Evolutionary conservation across 2,888 invertebrate species (phyloP), one percentile per base, ranked within the genome.

Genomic region (Lithosia quadra): DNA sequence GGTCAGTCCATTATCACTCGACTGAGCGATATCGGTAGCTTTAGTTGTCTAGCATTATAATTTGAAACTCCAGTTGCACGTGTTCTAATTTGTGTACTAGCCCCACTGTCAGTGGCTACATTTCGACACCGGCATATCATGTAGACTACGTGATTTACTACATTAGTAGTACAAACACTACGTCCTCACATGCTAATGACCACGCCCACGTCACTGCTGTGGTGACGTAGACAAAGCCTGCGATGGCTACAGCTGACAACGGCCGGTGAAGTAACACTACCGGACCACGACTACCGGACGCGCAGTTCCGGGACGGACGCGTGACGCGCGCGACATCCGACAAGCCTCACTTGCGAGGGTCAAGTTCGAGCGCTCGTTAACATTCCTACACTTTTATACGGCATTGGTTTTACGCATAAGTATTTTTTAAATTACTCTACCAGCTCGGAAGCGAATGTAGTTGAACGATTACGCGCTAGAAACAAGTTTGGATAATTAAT

Each of bases 301-400:
- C 18, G 13, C n/a, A 55, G 53, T 63, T 63, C 63, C 63, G 63
- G 53, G 15, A 15, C 63, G 21, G n/a, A 63, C 55, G 24, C 36
- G 34, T 57, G 36, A 58, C 57, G 49, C n/a, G 64, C 18, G 36
- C 24, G 33, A 55, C 24, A 34, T 43, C 36, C 67, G 61, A 63
- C 39, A 33, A 10, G 39, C 39, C 36, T 39, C 49, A 13, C n/a
- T 15, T 13, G 49, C 24, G 57, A 63, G 33, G 67, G 67, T 67
- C 67, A 67, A 67, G 67, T 67, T 39, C 67, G 67, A 58, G 57
- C n/a, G 39, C 62, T 67, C 34, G 49, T 63, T 43, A 63, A 62
- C 55, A 67, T 67, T 56, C 62, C 63, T 39, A 57, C 34, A 21
- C 5, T n/a, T 53, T 55, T 24, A 56, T 67, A 21, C 43, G 22